Base-by-base conservation (phyloP, 2,888 invertebrate species). In the Acronicta aceris region DNA sequence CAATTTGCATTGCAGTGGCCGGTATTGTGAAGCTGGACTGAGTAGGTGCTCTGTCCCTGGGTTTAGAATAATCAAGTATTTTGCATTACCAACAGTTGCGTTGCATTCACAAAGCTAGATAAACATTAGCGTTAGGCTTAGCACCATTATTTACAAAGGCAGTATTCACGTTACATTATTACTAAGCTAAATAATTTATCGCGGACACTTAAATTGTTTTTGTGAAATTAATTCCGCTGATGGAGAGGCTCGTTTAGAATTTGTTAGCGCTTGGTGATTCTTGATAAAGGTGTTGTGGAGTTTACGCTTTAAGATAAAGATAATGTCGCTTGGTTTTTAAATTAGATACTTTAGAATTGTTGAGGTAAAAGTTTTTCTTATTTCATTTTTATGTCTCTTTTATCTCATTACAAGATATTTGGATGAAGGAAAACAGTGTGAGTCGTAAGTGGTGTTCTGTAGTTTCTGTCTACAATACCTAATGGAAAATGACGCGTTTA, bases 1-100 rank as follows among this genome's bases (percentile, higher is more conserved):
- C 81, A 86, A 91, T 90, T 91, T 89, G 86, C 89, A 89, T 86
- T 81, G 87, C 86, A 84, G 80, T 86, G 74, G 78, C 67, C 72
- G 81, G 81, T 85, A 85, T 85, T 79, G 79, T 73, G 79, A 72
- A 72, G 65, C 74, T 38, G 77, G 71, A 65, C 67, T 71, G 67
- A 76, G 79, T 74, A 68, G 78, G 46, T 68, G 63, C 50, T 46
- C 60, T 51, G 76, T 78, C 77, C 74, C 47, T 68, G 70, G 76
- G 76, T 78, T 76, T 78, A 74, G 78, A 76, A 81, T 81, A 79
- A 82, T 80, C 81, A 81, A 74, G 81, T 79, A 79, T 75, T 81
- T 76, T 74, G 75, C 69, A 70, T 78, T 74, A 71, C 53, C 38
- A 50, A 55, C 58, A 52, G 72, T 54, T 36, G 53, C 59, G 64